Base-by-base conservation (phyloP, 2,113 vertebrate species). In the Tyrannus savana region DNA sequence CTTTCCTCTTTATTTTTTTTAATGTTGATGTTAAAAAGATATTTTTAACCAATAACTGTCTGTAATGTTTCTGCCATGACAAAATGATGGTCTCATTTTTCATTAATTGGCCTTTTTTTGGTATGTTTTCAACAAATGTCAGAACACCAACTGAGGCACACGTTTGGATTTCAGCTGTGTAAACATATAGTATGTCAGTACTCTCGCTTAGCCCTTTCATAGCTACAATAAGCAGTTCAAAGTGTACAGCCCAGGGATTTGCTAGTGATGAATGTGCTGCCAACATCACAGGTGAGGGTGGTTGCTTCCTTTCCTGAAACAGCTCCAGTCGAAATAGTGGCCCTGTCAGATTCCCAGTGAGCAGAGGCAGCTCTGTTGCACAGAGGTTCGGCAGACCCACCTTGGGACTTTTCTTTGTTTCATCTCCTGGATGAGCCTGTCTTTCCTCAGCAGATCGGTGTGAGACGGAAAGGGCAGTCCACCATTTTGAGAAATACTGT, bases 281-380 rank as follows among this genome's bases (percentile, higher is more conserved):
- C 79, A 68, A 1, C 55, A 19, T 58, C 84, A 37, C 28, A 71
- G 46, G 47, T 85, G 74, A 79, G 42, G 53, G 15, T 59, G 27
- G 37, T 50, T 76, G 14, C n/a, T 60, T 58, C 52, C 25, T 77
- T 33, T 63, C 33, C 18, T 1, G 0, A 71, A 78, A 89, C 49
- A 46, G 0, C 24, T 72, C 31, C 19, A 8, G 18, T 22, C 0
- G 0, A 44, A 28, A 13, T 0, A 46, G 58, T 4, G 37, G 7
- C 16, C 12, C 4, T 37, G 24, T 24, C 59, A 52, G 73, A 39
- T 64, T 30, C 49, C 35, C 9, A 33, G 46, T 0, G 2, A 58
- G 63, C 13, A 49, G 74, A 33, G 28, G 44, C 55, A 74, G 46
- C 22, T 63, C 44, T 4, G 0, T 10, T 27, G 31, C 6, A 4